Base-by-base conservation (phyloP, 2,113 vertebrate genomes). In the Gymnogyps californianus region DNA sequence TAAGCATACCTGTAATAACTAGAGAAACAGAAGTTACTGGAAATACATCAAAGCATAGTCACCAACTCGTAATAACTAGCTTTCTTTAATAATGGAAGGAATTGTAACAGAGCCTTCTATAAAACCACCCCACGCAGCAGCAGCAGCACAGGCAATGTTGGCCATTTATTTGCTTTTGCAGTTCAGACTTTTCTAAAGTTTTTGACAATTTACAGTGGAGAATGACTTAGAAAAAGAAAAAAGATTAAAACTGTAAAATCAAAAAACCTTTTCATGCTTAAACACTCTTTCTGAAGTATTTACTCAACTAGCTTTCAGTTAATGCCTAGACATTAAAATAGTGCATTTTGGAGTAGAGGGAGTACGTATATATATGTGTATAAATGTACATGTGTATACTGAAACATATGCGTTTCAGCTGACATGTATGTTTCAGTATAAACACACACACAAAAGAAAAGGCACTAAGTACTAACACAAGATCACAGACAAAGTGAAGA, bases 1-100 rank as follows among this genome's bases (percentile, higher is more conserved):
- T 55, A 90, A 51, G 67, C 74, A 67, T 47, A 52, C 57, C 83
- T 54, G 34, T n/a, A 89, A 54, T 19, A 93, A 67, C 70, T 52
- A 10, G 83, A 79, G 75, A 91, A 92, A 93, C 64, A 90, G 78
- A 67, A 9, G 0, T 24, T 64, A 83, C 84, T 90, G 86, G 81
- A 95, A 93, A 80, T 31, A 80, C 64, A 92, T 49, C 74, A 93
- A 96, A 91, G 81, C 52, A 64, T 1, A 91, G 54, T 18, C 65
- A 47, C 55, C 47, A 74, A 29, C 34, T 86, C 15, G 51, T 51
- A 81, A 29, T 5, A 70, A 69, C 69, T 2, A 59, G 22, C n/a
- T 92, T 95, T 49, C 58, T 57, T 75, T 81, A 85, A 78, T 74
- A 87, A 90, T 6, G 11, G 52, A 61, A 95, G 49, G 44, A 70